Percentiles rank a stretch among this genome's conserved stretches.
These are phyloP conservation scores for Sebastes oblongus DNA, from an alignment of 2,797 vertebrate genomes.

Conservation along the genomic window DNA sequence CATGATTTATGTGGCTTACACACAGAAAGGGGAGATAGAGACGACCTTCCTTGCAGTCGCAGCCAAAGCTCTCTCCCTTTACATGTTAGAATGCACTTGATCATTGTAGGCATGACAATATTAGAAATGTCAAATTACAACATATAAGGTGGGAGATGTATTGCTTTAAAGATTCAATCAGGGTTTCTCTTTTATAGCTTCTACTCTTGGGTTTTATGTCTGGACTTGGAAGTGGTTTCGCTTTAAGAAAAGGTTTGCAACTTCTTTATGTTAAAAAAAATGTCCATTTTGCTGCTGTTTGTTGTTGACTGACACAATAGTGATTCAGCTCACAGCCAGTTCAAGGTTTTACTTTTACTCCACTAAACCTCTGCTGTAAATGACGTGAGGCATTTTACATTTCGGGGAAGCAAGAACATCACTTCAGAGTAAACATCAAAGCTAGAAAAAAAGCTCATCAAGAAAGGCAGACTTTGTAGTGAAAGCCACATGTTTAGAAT, in stretches of 20 bases:
- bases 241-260: background rate
- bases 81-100: slow-evolving; percentile 22
- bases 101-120: slow-evolving; percentile 9
- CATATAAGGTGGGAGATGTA: background rate
- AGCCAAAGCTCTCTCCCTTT: slow-evolving; percentile 14
- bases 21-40: slow-evolving; percentile 21
- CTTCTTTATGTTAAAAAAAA: slow-evolving; percentile 10
- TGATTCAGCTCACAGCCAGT: background rate
- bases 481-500: background rate
- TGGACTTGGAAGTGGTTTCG: background rate
- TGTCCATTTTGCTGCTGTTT: background rate
- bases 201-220: slow-evolving; percentile 9
- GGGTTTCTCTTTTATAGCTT: slow-evolving; percentile 7
- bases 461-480: background rate
- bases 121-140: slow-evolving; percentile 11
- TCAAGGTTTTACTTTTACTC: background rate
- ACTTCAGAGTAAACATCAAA: background rate
- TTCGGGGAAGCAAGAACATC: background rate
- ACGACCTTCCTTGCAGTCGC: slow-evolving; percentile 59
- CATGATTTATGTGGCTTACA: slow-evolving; percentile 81
- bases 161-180: slow-evolving; percentile 9
- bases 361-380: background rate
- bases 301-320: slow-evolving; percentile 6
- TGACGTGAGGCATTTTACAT: background rate
- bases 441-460: background rate